Evolutionary conservation across 2,888 invertebrate genomes (phyloP).

Genomic region (Leptopilina syphax): DNA sequence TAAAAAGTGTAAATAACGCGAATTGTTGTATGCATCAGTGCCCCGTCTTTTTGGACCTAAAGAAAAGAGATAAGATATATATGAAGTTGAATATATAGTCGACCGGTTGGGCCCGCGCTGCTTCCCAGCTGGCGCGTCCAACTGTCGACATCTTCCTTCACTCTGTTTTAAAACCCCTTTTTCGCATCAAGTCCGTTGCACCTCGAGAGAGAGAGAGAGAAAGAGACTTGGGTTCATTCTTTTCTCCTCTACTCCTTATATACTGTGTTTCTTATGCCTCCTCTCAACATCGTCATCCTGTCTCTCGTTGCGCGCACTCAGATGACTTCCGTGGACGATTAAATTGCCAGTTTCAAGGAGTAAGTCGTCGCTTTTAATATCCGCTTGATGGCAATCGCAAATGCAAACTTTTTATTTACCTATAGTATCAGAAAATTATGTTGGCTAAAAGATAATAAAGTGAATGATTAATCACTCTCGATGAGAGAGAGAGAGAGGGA

Average conservation of each 20-base stretch:
- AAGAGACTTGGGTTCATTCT: not conserved
- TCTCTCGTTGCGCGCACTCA: not conserved
- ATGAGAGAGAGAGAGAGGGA: no score
- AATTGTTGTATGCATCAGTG: not conserved
- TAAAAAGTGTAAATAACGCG: not conserved
- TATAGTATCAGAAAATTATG: conserved; percentile 1
- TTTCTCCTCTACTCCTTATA: not conserved
- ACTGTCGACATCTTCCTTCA: conserved; percentile 56
- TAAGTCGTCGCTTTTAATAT: conserved; percentile 25
- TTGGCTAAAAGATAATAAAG: conserved; percentile 10
- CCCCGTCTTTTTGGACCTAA: conserved; percentile 23
- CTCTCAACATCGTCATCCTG: no score
- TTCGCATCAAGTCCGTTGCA: conserved; percentile 31
- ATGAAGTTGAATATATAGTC: conserved; percentile 9
- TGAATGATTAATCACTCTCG: conserved; percentile 7
- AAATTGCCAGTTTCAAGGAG: conserved; percentile 25
- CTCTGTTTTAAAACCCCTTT: conserved; percentile 28
- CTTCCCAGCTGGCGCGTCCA: conserved; percentile 66
- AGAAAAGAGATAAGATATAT: conserved; percentile 47
- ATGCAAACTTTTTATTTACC: conserved; percentile 5
- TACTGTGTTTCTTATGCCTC: not conserved
- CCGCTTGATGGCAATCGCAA: conserved; percentile 38
- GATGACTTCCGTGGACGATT: conserved; percentile 29
- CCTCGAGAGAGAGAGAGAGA: not conserved
- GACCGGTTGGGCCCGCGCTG: conserved; percentile 44